Evolutionary conservation across 37 sponge, comb jelly and placozoan genomes (phyloP), one percentile per base, ranked within the genome.

Genomic region (Lycopodina hypogea): DNA sequence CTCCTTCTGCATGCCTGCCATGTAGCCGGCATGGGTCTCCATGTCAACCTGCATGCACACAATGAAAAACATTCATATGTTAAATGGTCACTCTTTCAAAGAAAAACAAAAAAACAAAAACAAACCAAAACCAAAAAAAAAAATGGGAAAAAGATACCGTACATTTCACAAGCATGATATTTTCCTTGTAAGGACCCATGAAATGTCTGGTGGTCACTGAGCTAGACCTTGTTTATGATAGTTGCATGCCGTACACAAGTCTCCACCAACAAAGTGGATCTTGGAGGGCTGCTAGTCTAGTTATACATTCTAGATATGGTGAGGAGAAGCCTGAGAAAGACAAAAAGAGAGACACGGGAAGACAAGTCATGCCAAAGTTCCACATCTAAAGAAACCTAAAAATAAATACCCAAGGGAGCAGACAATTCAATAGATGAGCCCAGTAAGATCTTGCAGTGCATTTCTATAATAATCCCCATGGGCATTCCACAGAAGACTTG

Each of bases 1-100:
- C 48, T 80, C 85, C 40, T 60, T 48, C 39, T 69, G 69, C 51
- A 95, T 70, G 39, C 96, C 96, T 42, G 93, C 96, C 83, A 89
- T 80, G 84, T 90, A 95, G 56, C 96, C 96, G 36, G 71, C 53
- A 68, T 95, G 96, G 6, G 90, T 83, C 67, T 66, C 61, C 81
- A 92, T 77, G 53, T 95, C 77, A 40, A 92, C 96, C 96, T 95
- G 66, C 66, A 65, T 11, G 35, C 32, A 33, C 17, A 65, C 18
- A n/a, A 60, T 45, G 14, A 51, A 48, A 32, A 65, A 32, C 48
- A 30, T 42, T 1, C 72, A 55, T 14, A 35, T n/a, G n/a, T n/a
- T n/a, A n/a, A 2, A 28, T 34, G 52, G 72, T 9, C 4, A 68
- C 22, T 22, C 22, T 19, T 41, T 42, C 42, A 21, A 23, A 24